Evolutionary conservation across 1,140 invertebrate genomes (phyloP).

Genomic region (Berghia stephanieae): DNA sequence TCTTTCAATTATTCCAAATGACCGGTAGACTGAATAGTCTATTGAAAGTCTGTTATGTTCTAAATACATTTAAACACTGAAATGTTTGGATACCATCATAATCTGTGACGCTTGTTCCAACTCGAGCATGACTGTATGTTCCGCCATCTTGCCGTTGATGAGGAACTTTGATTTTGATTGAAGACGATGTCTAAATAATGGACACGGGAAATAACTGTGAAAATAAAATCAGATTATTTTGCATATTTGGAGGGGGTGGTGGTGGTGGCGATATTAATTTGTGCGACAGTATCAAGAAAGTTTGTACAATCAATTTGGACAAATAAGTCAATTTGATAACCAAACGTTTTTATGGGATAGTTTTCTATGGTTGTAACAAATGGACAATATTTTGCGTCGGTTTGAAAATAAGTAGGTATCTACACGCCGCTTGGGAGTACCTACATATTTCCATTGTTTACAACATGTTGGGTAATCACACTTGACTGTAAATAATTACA

Average conservation of each 20-base stretch:
- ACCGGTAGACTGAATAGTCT: not conserved
- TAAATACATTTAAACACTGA: not conserved
- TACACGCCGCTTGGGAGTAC: too few species aligned
- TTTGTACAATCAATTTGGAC: not conserved
- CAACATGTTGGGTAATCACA: too few species aligned
- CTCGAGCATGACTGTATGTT: constrained; percentile 54
- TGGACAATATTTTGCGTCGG: too few species aligned
- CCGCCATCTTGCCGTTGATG: constrained; percentile 37
- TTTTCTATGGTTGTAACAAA: too few species aligned
- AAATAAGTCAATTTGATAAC: not conserved
- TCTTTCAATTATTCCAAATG: not conserved
- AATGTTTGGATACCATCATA: constrained; percentile 53
- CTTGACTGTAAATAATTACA: too few species aligned
- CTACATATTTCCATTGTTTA: too few species aligned
- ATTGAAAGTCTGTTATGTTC: not conserved
- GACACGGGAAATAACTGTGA: too few species aligned
- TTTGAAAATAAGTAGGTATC: too few species aligned
- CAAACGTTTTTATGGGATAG: too few species aligned
- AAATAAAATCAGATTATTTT: not conserved
- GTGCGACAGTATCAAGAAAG: not conserved
- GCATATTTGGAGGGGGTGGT: not conserved
- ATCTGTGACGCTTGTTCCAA: constrained; percentile 77
- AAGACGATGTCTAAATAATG: too few species aligned
- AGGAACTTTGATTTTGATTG: too few species aligned
- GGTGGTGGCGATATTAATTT: not conserved